Percentiles rank a stretch among this genome's conserved stretches.
phyloP scores from a whole-genome alignment of 1,140 invertebrate genomes.

The Sipha flava region DNA sequence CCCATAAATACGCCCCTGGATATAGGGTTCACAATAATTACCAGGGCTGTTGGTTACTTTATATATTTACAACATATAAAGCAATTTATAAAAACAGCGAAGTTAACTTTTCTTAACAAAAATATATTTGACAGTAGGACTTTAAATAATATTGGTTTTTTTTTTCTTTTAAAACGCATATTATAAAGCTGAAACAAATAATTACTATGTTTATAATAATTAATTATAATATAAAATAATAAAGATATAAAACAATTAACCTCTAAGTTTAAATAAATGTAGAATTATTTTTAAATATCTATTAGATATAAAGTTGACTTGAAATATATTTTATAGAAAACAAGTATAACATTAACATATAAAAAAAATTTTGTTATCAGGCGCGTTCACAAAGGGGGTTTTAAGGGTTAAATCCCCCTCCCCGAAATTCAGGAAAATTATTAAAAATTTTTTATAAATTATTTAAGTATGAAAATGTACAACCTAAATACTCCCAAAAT shows the following conservation, averaged over 20 bases:
- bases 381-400: no score
- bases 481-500: no score
- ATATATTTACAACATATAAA: background rate
- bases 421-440: no score
- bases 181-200: background rate
- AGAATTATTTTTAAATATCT: no score
- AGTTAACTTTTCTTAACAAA: background rate
- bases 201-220: background rate
- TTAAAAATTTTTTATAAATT: no score
- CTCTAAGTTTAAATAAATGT: background rate
- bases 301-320: no score
- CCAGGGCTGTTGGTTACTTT: background rate
- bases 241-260: background rate
- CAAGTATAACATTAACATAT: no score
- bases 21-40: background rate
- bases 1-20: no score
- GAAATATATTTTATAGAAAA: no score
- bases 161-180: background rate
- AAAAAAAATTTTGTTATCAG: no score
- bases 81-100: background rate
- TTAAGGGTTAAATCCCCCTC: no score
- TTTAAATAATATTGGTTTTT: background rate
- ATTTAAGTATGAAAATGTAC: no score
- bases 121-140: background rate
- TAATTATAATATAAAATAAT: background rate